A percentile compares a stretch with the other conserved stretches of the same genome.
These are phyloP conservation scores for Calyptomena viridis DNA, from an alignment of 2,113 vertebrate species.

Conservation along the genomic window DNA sequence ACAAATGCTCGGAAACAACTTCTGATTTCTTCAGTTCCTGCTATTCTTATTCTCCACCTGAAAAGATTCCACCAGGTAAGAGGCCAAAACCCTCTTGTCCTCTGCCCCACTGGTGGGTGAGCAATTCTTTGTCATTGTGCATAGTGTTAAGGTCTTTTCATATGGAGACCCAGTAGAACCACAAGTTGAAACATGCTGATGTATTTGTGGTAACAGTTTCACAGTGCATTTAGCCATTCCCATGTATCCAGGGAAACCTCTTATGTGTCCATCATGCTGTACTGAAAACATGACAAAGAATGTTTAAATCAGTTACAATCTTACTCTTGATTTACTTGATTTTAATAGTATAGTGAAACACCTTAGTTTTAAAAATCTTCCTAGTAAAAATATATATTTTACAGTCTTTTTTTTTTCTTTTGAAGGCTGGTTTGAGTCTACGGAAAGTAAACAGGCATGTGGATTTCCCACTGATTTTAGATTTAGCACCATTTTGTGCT, in stretches of 20 bases:
- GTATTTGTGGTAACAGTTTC: neutral
- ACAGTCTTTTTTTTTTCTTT: neutral
- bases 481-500: constrained; percentile 94
- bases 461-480: constrained; percentile 90
- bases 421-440: constrained; percentile 91
- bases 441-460: constrained; percentile 96
- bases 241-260: neutral
- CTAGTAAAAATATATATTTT: neutral
- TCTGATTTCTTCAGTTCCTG: constrained; percentile 90
- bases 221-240: neutral
- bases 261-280: fast-evolving
- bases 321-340: neutral
- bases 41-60: constrained; percentile 91
- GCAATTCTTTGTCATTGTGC: neutral
- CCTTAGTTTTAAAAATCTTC: neutral
- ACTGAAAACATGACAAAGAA: neutral
- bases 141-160: neutral
- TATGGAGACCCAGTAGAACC: neutral
- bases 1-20: constrained; percentile 95
- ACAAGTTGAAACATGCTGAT: neutral
- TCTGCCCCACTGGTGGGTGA: neutral
- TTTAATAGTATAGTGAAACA: neutral
- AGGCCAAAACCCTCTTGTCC: neutral
- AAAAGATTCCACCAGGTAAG: constrained; percentile 97
- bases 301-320: neutral